phyloP scores from a whole-genome alignment of 53 echinoderm and acorn worm genomes.

The Astropecten irregularis region DNA sequence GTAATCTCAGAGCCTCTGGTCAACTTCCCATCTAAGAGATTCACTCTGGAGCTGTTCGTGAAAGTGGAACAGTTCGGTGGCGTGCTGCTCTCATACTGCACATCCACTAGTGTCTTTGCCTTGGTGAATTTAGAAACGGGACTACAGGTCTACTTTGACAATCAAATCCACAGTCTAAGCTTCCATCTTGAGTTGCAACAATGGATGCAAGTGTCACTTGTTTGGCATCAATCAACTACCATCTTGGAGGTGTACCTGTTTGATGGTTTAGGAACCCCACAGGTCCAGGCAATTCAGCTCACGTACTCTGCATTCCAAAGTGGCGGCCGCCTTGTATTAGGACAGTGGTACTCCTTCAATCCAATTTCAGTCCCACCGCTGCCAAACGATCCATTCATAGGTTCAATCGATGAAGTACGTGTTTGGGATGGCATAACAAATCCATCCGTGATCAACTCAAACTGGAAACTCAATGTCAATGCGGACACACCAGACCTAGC shows the following conservation, averaged over 20 bases:
- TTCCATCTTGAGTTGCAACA: conserved; percentile 46
- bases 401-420: conserved; percentile 76
- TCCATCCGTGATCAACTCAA: conserved; percentile 73
- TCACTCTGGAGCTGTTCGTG: conserved; percentile 74
- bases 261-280: conserved; percentile 59
- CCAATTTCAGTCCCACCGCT: conserved; percentile 35
- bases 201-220: conserved; percentile 80
- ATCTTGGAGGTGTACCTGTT: conserved; percentile 83
- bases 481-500: conserved; percentile 65
- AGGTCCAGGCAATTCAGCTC: conserved; percentile 73
- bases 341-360: conserved; percentile 64
- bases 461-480: conserved; percentile 63
- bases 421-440: conserved; percentile 81
- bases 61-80: conserved; percentile 59
- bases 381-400: conserved; percentile 59
- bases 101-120: conserved; percentile 60
- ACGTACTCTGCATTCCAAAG: conserved; percentile 36
- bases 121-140: conserved; percentile 52
- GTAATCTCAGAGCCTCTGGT: conserved; percentile 41
- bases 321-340: conserved; percentile 68
- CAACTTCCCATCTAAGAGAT: conserved; percentile 58
- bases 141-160: conserved; percentile 37
- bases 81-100: conserved; percentile 70
- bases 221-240: conserved; percentile 71
- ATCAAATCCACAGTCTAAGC: conserved; percentile 33